A percentile compares a stretch with the other conserved stretches of the same genome.
Evolutionary conservation across 1,140 invertebrate genomes (phyloP).

Genomic region (Leptoteleia sp.): DNA sequence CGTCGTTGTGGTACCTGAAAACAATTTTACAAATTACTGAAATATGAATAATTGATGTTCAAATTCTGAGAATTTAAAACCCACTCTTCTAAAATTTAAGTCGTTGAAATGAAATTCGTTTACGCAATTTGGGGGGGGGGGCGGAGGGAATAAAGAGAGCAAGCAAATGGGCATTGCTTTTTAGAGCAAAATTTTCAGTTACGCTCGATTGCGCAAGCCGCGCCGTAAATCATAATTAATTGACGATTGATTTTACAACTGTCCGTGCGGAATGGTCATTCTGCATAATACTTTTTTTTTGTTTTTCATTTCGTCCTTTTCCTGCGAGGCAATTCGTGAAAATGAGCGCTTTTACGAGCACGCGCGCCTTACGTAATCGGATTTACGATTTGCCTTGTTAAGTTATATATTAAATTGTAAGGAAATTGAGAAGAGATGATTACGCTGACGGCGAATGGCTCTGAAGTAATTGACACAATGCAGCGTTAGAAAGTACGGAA

Average conservation of each 20-base stretch:
- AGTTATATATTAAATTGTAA: constrained; percentile 40
- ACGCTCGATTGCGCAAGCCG: constrained; percentile 11
- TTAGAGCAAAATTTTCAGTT: too few species aligned
- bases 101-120: too few species aligned
- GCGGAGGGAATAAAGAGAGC: too few species aligned
- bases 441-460: constrained; percentile 38
- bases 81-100: too few species aligned
- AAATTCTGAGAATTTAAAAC: too few species aligned
- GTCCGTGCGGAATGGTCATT: constrained; percentile 1
- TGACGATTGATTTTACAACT: constrained; percentile 21
- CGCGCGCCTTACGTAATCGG: constrained; percentile 26
- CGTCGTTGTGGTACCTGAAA: too few species aligned
- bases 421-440: constrained; percentile 48
- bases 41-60: too few species aligned
- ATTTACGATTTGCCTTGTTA: constrained; percentile 46
- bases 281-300: too few species aligned
- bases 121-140: too few species aligned
- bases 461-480: constrained; percentile 65
- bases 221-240: constrained; percentile 35
- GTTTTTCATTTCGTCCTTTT: too few species aligned
- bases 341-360: constrained; percentile 22
- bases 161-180: too few species aligned
- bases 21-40: too few species aligned
- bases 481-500: constrained; percentile 63
- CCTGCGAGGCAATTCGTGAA: constrained; percentile 18